Evolutionary conservation across 2,113 vertebrate species (phyloP), one percentile per base, ranked within the genome.

Genomic region (Paramisgurnus dabryanus): DNA sequence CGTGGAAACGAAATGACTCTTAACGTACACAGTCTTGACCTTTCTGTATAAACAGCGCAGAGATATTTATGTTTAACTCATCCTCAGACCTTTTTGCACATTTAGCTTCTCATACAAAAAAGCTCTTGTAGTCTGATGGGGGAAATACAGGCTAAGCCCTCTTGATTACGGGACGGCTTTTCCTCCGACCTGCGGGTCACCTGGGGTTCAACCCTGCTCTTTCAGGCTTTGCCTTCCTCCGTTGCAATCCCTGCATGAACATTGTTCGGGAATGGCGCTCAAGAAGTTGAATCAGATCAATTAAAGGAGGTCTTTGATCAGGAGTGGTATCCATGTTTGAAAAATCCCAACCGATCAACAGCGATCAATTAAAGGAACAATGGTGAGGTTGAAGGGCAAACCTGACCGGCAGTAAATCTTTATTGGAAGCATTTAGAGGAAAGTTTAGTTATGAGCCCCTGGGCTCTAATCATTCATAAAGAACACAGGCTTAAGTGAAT

Each of bases 261-360:
- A 82, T 77, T 70, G 74, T 66, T 82, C 64, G 55, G 67, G 77
- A 82, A 58, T 47, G 67, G 40, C 34, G 39, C 22, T 71, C 49
- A 63, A 49, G 74, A 81, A 78, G 61, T 50, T 39, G 15, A 55
- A 64, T 57, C 22, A 64, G 74, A 82, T 78, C 78, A 55, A 82
- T 66, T 82, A 40, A 72, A 57, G 74, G 74, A 10, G 67, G 74
- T 22, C 80, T 82, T 82, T 82, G 80, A 82, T 82, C 80, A 69
- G n/a, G 65, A 69, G 65, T n/a, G 8, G 80, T 66, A 70, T 67
- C 71, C 73, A 69, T 68, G 57, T 27, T 55, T 69, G 73, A 81
- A 76, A 82, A 65, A 82, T 66, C 47, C 49, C 40, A 15, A 64
- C 58, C 73, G 70, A 64, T 76, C 58, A 82, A 55, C 58, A 58